phyloP scores from a whole-genome alignment of 2,888 invertebrate genomes.

The Acronicta alni region DNA sequence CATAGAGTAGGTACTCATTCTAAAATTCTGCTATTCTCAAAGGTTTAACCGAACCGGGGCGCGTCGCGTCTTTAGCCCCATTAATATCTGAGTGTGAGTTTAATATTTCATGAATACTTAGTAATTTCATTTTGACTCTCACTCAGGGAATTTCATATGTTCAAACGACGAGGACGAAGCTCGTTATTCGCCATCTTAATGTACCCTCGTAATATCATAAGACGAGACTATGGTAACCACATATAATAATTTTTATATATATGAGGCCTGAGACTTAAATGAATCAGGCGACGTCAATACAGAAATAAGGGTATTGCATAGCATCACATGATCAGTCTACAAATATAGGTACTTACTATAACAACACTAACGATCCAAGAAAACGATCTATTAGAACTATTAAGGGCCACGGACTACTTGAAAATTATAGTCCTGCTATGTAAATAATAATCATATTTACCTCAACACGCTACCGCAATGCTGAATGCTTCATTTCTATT shows the following conservation, averaged over 20 bases:
- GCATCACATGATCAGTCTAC: constrained; percentile 25
- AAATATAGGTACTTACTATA: too few relatives aligned
- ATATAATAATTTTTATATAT: constrained; percentile 16
- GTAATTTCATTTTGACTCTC: constrained; percentile 51
- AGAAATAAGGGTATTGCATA: constrained; percentile 17
- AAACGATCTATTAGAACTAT: constrained; percentile 52
- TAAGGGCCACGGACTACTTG: constrained; percentile 43
- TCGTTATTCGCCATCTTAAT: constrained; percentile 36
- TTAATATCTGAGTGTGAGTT: constrained; percentile 42
- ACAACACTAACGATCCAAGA: constrained; percentile 41
- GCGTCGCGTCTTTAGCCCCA: constrained; percentile 12
- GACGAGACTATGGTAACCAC: constrained; percentile 28
- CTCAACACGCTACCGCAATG: constrained; percentile 57
- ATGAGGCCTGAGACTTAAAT: constrained; percentile 9
- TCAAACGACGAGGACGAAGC: constrained; percentile 39
- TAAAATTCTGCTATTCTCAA: constrained; percentile 4
- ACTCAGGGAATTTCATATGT: constrained; percentile 53
- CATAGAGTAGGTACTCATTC: neutral
- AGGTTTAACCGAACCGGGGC: constrained; percentile 23
- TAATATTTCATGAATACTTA: constrained; percentile 57
- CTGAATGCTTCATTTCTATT: constrained; percentile 62
- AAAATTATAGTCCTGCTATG: constrained; percentile 55
- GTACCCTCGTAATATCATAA: constrained; percentile 43
- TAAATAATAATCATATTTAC: constrained; percentile 59
- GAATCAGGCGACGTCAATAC: constrained; percentile 17